These are phyloP conservation scores for Bilobella aurantiaca DNA, from an alignment of 1,140 invertebrate species.

Conservation along the genomic window DNA sequence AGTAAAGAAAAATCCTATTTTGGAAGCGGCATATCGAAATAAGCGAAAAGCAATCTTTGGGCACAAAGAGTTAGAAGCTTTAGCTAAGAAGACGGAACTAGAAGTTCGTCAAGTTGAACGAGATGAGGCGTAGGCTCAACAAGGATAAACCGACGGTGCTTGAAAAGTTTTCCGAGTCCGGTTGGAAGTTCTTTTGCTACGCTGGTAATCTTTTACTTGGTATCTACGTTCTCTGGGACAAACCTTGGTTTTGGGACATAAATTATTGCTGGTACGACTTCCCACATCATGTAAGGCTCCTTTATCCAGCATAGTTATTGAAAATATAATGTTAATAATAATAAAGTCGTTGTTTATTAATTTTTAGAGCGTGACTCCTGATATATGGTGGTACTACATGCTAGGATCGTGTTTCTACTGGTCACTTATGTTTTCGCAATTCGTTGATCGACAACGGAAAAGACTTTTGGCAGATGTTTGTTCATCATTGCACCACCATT, in stretches of 20 bases:
- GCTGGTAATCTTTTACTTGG: constrained; percentile 72
- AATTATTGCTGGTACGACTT: constrained; percentile 79
- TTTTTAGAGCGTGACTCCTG: constrained; percentile 39
- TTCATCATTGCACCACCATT: constrained; percentile 90
- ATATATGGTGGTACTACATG: constrained; percentile 92
- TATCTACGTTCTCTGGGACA: constrained; percentile 73
- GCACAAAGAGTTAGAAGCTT: constrained; percentile 58
- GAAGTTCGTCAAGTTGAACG: constrained; percentile 77
- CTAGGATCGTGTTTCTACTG: constrained; percentile 91
- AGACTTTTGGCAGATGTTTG: constrained; percentile 98
- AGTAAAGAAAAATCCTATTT: constrained; percentile 41
- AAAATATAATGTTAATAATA: no score
- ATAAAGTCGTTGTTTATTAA: background rate
- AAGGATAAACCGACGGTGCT: constrained; percentile 78
- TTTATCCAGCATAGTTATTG: no score
- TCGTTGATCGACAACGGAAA: constrained; percentile 83
- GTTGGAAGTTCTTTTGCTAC: constrained; percentile 84
- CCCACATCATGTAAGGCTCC: constrained; percentile 40
- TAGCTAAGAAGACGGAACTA: constrained; percentile 78
- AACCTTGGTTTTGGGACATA: constrained; percentile 89
- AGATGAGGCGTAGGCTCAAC: constrained; percentile 67
- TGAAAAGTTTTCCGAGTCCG: constrained; percentile 83
- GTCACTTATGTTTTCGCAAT: constrained; percentile 82
- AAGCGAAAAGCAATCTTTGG: constrained; percentile 57
- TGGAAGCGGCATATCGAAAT: constrained; percentile 60